A percentile compares a stretch with the other conserved stretches of the same genome.
Conservation (phyloP, 2,888 invertebrate genomes). For the Megastigmus dorsalis region DNA sequence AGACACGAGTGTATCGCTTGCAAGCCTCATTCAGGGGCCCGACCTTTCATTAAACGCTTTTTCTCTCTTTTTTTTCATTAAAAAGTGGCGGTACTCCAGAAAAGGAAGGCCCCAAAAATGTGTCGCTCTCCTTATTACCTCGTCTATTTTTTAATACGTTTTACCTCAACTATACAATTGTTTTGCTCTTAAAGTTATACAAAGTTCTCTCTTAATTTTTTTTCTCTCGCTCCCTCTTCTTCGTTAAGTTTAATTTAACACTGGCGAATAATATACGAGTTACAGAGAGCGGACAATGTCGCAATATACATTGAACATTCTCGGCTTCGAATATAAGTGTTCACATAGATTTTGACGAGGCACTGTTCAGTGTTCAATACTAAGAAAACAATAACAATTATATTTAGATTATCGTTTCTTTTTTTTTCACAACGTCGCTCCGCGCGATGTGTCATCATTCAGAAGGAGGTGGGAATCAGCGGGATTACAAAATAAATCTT, state of each 20-base stretch:
- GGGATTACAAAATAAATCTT: slow-evolving; percentile 66
- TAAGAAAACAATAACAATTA: slow-evolving; percentile 69
- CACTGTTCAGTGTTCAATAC: slow-evolving; percentile 71
- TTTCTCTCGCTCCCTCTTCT: slow-evolving; percentile 45
- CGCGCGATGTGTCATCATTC: slow-evolving; percentile 53
- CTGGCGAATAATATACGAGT: slow-evolving; percentile 64
- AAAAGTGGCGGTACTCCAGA: slow-evolving; percentile 18
- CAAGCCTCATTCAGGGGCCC: slow-evolving; percentile 34
- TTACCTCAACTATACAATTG: slow-evolving; percentile 45
- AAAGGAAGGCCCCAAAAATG: slow-evolving; percentile 13
- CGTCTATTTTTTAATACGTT: slow-evolving; percentile 36
- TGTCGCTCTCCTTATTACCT: slow-evolving; percentile 24
- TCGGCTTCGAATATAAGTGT: slow-evolving; percentile 63
- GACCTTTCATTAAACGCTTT: background rate
- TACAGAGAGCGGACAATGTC: slow-evolving; percentile 64
- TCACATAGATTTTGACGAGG: slow-evolving; percentile 72
- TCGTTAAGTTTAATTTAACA: slow-evolving; percentile 58
- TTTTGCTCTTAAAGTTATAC: slow-evolving; percentile 45
- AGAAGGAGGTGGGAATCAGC: slow-evolving; percentile 54
- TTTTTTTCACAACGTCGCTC: slow-evolving; percentile 56
- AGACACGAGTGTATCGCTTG: slow-evolving; percentile 10
- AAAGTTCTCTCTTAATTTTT: slow-evolving; percentile 40
- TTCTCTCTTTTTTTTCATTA: background rate
- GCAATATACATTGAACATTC: slow-evolving; percentile 61
- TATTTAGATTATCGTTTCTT: slow-evolving; percentile 63